Evolutionary conservation across 2,888 invertebrate species (phyloP), one percentile per base, ranked within the genome.

Genomic region (Noctua comes): DNA sequence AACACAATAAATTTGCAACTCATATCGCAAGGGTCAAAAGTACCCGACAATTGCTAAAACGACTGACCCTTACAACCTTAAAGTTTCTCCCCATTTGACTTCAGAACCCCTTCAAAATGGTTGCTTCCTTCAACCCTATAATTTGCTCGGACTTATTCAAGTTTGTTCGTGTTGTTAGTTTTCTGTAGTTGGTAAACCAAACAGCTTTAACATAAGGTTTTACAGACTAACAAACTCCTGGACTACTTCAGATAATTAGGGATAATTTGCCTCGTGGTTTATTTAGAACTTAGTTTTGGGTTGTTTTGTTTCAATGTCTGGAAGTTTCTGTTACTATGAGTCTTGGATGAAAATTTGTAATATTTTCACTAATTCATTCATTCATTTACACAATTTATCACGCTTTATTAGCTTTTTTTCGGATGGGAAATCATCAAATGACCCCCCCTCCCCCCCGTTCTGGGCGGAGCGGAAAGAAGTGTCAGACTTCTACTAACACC

Each of bases 141-240:
- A 86, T 88, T 83, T 78, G 83, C 82, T 80, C 62, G 69, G 64
- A 79, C 78, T 87, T 83, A 77, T 77, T 73, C 73, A 79, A 82
- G 77, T 83, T 86, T 62, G 68, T 75, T 79, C 31, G 11, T 43
- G 81, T 68, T 70, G 70, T 66, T 76, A 78, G 64, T 81, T 85
- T 75, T 76, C 78, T 62, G 68, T 72, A 75, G 78, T 84, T 74
- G 59, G 62, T 57, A 73, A 71, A 74, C 77, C 77, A 73, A 77
- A 40, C 43, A 68, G 51, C 57, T 68, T 80, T 57, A 65, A 72
- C 54, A 65, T 57, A 62, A 65, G 62, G 78, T 69, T 77, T 76
- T 76, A 69, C 40, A 73, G 46, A 74, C 59, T 77, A 48, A 65
- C 43, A 10, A 79, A 83, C 76, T 68, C 24, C 16, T n/a, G n/a